Percentiles rank a stretch among this genome's conserved stretches.
These are phyloP conservation scores for Vulpes lagopus DNA, from an alignment of 2,113 vertebrate species.

Conservation along the genomic window DNA sequence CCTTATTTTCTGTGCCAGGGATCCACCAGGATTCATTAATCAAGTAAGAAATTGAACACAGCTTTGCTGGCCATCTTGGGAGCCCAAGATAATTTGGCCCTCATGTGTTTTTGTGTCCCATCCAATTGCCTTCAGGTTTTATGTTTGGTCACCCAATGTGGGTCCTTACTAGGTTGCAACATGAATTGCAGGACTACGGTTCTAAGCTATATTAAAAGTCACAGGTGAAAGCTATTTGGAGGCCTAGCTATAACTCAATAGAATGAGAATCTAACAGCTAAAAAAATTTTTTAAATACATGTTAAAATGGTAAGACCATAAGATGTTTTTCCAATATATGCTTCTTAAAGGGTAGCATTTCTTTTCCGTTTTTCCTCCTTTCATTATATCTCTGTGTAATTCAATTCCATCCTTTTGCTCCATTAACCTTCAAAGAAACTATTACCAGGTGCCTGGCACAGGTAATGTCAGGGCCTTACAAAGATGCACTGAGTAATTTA, in stretches of 20 bases:
- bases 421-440: slow-evolving; percentile 44
- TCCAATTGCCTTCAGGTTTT: not conserved
- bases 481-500: not conserved
- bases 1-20: not conserved
- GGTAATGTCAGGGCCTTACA: not conserved
- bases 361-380: not conserved
- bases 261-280: not conserved
- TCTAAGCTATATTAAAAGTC: slow-evolving; percentile 4
- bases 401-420: slow-evolving; percentile 33
- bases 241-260: not conserved
- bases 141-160: not conserved
- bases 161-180: not conserved
- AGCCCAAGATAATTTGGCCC: not conserved
- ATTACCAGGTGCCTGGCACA: not conserved
- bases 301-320: not conserved
- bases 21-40: not conserved
- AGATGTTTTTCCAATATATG: slow-evolving; percentile 5
- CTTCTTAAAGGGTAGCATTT: slow-evolving; percentile 42
- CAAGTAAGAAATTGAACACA: not conserved
- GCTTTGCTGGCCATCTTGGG: not conserved
- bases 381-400: slow-evolving; percentile 41
- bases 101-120: not conserved
- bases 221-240: not conserved
- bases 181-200: not conserved
- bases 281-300: not conserved